Base-by-base conservation (phyloP, 2,797 vertebrate species). In the Rhabdomys pumilio region DNA sequence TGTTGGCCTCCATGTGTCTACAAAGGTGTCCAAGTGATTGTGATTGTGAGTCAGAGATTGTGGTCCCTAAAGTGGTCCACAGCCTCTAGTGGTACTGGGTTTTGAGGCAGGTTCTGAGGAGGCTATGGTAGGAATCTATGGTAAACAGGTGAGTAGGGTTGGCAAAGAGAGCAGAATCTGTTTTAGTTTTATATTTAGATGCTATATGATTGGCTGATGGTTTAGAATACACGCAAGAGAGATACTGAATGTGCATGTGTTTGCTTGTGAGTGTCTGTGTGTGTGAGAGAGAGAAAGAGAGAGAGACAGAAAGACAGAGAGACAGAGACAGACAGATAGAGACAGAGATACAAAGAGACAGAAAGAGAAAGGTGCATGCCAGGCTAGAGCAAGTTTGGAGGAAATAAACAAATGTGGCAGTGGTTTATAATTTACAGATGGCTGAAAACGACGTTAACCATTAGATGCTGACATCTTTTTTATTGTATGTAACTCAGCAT, bases 341-440 rank as follows among this genome's bases (percentile, higher is more conserved):
- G 10, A 55, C 20, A 41, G 50, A 55, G 0, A 34, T 1, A 87
- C 4, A 44, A 6, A 59, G 7, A 77, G 4, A 63, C 4, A 69
- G 6, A 53, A 53, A 20, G 34, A 44, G n/a, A 75, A 29, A n/a
- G 22, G 12, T 82, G 41, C 59, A 11, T 55, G 20, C 50, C 44
- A n/a, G 61, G n/a, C 31, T 63, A 59, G 53, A 87, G 50, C 61
- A 41, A 20, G 17, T 81, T 38, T 86, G 83, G 57, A 69, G 92
- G 63, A 79, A 77, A 82, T n/a, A 82, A 90, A 38, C 41, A 93
- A 81, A 90, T 83, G 44, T 65, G 44, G 34, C 3, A 82, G 77
- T 88, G 20, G 53, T 69, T 95, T 95, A 31, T 88, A 88, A 89
- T 73, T 84, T 80, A 85, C 72, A 84, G 88, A 88, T 41, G 59